Base-by-base conservation (phyloP, 2,797 vertebrate species). In the Megaceryle alcyon region DNA sequence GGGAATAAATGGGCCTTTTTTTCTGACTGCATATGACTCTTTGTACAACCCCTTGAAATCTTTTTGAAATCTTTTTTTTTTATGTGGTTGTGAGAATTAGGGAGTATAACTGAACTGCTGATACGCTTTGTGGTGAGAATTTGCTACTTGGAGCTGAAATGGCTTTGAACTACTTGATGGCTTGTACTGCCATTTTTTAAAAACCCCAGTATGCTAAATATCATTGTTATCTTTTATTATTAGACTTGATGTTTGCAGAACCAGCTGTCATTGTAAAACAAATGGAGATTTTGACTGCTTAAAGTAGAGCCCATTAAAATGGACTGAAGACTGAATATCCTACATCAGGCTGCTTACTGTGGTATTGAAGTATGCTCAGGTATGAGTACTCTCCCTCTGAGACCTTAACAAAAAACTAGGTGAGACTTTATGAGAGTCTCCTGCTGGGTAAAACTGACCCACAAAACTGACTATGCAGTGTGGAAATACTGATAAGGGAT, bases 171-270 rank as follows among this genome's bases (percentile, higher is more conserved):
- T 70, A 12, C 71, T 80, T 70, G 63, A 73, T 76, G 59, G 64
- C 23, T 51, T 82, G 35, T 51, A 7, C 44, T 44, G 35, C 56
- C 56, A 37, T 61, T 87, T 29, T 53, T 14, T 1, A 82, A 81
- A 37, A 29, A 12, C 3, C 3, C 23, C 53, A 68, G 14, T 64
- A 61, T 73, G 48, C 63, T 86, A 56, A 90, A 79, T 92, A 56
- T 61, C 56, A 63, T 87, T 76, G 79, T 93, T 96, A 66, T 60
- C 20, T 95, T 91, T 91, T 73, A 54, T 90, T 86, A 79, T 80
- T 82, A 70, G 86, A 68, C 41, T 70, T 72, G 8, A 25, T 9
- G 17, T 81, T 96, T 92, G 81, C 33, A 89, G 63, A 90, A 82
- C 31, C 60, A 70, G 43, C 54, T 93, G 76, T 71, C 65, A 77